Conservation (phyloP, 2,113 vertebrate species). For the Tautogolabrus adspersus region DNA sequence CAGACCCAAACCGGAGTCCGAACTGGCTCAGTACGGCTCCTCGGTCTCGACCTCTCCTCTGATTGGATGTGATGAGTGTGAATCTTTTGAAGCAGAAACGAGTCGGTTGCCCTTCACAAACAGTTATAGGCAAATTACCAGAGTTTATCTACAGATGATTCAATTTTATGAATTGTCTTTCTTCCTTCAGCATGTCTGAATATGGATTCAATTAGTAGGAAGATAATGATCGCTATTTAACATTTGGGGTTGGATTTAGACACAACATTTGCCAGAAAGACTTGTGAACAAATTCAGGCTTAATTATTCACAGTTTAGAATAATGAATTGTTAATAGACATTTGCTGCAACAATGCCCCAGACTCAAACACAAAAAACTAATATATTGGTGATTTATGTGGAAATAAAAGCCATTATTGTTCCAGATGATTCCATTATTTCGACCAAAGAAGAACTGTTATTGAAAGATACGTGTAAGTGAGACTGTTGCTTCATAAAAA, state of each 20-base stretch:
- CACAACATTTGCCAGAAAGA: neutral
- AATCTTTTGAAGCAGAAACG: constrained; percentile 42
- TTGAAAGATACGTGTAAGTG: neutral
- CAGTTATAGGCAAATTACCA: constrained; percentile 17
- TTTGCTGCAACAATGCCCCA: neutral
- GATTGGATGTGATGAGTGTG: constrained; percentile 39
- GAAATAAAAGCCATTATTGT: constrained; percentile 9
- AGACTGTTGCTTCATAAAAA: neutral
- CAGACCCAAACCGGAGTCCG: constrained; percentile 9
- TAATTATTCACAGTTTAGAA: constrained; percentile 22
- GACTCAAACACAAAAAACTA: neutral
- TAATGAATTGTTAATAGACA: neutral
- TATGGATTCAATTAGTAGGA: constrained; percentile 42
- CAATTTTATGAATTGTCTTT: neutral
- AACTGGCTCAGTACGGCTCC: neutral
- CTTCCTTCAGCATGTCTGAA: neutral
- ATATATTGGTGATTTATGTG: neutral
- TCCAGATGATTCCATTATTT: constrained; percentile 9
- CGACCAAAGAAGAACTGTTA: neutral
- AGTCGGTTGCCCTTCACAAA: constrained; percentile 25
- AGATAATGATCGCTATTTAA: constrained; percentile 25
- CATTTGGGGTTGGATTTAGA: constrained; percentile 19
- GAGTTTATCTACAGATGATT: constrained; percentile 44
- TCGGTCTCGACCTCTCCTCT: constrained; percentile 12
- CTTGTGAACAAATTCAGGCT: constrained; percentile 3